These are phyloP conservation scores for Chlamydotis undulata DNA, from an alignment of 2,113 vertebrate species.

Conservation along the genomic window DNA sequence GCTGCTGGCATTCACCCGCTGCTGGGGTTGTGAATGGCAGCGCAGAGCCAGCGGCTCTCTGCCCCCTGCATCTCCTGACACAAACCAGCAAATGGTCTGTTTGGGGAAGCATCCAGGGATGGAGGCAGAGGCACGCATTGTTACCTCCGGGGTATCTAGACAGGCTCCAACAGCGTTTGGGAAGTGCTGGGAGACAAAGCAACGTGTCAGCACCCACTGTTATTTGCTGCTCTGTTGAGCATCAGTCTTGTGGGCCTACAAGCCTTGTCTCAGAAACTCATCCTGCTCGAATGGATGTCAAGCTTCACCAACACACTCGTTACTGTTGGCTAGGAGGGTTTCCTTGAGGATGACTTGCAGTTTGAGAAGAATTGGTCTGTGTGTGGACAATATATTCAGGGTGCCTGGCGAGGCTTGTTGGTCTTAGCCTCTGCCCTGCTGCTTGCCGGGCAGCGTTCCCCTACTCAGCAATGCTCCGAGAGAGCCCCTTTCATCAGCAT, in stretches of 20 bases:
- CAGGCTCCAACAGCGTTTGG: neutral
- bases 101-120: neutral
- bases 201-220: neutral
- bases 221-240: neutral
- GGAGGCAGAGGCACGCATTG: neutral
- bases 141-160: neutral
- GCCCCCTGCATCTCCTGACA: neutral
- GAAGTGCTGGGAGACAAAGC: constrained; percentile 46
- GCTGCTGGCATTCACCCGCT: rapidly evolving
- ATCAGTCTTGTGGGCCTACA: neutral
- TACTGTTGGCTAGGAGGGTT: neutral
- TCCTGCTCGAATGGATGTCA: neutral
- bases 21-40: neutral
- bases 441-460: neutral
- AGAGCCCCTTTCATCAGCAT: neutral
- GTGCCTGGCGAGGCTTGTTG: neutral
- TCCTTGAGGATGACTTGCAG: neutral
- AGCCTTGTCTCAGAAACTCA: neutral
- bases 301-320: neutral
- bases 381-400: neutral
- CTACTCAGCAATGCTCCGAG: neutral
- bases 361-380: neutral
- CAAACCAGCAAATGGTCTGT: neutral
- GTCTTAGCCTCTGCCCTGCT: neutral
- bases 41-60: neutral